phyloP scores from a whole-genome alignment of 2,113 vertebrate species.

The Centropus bengalensis region DNA sequence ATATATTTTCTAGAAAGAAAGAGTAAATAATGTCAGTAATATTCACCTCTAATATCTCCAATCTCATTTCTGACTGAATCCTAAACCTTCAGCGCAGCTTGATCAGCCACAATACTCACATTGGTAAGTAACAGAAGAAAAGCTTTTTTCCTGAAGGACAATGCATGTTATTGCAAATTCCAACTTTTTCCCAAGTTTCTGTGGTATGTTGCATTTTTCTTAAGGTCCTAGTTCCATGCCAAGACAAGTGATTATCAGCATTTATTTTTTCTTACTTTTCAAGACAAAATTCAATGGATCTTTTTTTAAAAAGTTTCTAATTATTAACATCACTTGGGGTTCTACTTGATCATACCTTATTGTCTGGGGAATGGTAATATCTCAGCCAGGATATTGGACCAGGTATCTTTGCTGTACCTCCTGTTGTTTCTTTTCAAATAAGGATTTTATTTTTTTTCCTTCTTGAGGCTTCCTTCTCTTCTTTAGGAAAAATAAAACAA shows the following conservation, averaged over 20 bases:
- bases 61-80: not conserved
- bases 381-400: not conserved
- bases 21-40: not conserved
- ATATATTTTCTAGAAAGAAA: not conserved
- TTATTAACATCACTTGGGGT: not conserved
- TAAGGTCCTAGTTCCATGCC: not conserved
- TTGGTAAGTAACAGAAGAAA: not conserved
- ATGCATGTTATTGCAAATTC: not conserved
- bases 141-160: not conserved
- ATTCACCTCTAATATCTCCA: not conserved
- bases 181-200: not conserved
- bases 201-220: not conserved
- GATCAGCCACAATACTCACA: not conserved
- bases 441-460: not conserved
- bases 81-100: not conserved
- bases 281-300: not conserved
- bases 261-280: not conserved
- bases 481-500: not conserved
- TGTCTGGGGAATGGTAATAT: not conserved
- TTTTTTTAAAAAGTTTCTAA: not conserved
- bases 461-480: not conserved
- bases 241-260: not conserved
- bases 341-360: not conserved
- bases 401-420: not conserved
- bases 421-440: not conserved